phyloP scores from a whole-genome alignment of 2,797 vertebrate genomes.

The Triplophysa yarkandensis region DNA sequence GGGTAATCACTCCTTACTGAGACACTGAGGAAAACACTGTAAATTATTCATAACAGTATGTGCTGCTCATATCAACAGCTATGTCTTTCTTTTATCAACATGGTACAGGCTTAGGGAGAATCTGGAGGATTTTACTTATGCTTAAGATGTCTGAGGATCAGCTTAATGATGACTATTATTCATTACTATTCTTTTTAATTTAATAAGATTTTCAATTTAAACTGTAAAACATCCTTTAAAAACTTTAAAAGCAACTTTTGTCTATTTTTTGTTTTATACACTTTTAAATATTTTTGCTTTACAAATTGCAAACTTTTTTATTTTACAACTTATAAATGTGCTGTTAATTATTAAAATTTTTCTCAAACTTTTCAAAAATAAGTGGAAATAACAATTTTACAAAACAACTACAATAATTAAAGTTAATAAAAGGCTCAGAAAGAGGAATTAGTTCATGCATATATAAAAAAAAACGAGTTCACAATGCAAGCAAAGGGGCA shows the following conservation, averaged over 20 bases:
- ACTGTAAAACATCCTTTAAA: no score
- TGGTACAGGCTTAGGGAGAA: background rate
- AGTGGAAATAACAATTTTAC: no score
- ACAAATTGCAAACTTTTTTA: no score
- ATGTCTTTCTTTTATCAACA: slow-evolving; percentile 16
- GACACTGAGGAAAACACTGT: background rate
- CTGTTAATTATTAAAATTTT: no score
- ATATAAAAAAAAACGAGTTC: background rate
- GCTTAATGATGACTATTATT: background rate
- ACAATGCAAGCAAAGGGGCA: background rate
- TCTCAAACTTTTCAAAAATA: no score
- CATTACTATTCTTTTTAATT: background rate
- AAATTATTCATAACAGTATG: slow-evolving; percentile 29
- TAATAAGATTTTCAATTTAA: background rate
- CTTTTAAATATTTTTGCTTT: no score
- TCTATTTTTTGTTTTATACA: no score
- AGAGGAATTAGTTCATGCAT: background rate
- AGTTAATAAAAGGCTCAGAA: background rate
- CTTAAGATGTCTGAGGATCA: background rate
- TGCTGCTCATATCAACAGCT: slow-evolving; percentile 9
- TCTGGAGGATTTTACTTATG: background rate
- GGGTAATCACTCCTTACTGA: slow-evolving; percentile 11
- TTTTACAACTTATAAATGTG: no score
- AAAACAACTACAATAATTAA: no score
- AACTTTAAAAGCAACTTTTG: no score